Evolutionary conservation across 2,888 invertebrate genomes (phyloP), one percentile per base, ranked within the genome.

Genomic region (Microctonus hyperodae): DNA sequence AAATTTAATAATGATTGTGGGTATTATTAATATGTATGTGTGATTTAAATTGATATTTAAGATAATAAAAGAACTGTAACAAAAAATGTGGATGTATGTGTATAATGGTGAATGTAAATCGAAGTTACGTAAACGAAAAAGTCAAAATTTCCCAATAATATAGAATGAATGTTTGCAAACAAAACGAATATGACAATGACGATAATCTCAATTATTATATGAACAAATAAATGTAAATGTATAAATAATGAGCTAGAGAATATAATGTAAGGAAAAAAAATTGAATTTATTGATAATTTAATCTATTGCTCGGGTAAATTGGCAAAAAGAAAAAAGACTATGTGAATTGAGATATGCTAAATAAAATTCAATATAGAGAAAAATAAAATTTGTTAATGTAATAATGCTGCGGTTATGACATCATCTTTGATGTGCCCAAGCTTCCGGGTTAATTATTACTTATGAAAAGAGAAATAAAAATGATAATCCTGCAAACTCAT

Each of bases 151-250:
- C 72, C 72, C 75, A 73, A 60, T 25, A 25, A 70, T 58, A 73
- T 75, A 74, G 72, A 69, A 70, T 70, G 56, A 74, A 72, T 64
- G 51, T 37, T 63, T 56, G 61, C 63, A 51, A 70, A 74, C 70
- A 71, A 69, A 65, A 74, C 63, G 57, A 67, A 56, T 61, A 66
- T 48, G 68, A 71, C 71, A 73, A 72, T 74, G 72, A 77, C 76
- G 73, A 76, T 76, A 74, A 76, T 53, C 25, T 76, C n/a, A n/a
- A n/a, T n/a, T 77, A 75, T 78, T 72, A 74, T 16, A 75, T 75
- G 73, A 73, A 71, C 62, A 72, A 69, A 69, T 64, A 72, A 75
- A 66, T 71, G 74, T 74, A 68, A 40, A 70, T 75, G 74, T 75
- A 74, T 71, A 76, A 74, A 68, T 67, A 70, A 73, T 70, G 58